These are phyloP conservation scores for Nematolebias whitei DNA, from an alignment of 2,113 vertebrate species.

Conservation along the genomic window DNA sequence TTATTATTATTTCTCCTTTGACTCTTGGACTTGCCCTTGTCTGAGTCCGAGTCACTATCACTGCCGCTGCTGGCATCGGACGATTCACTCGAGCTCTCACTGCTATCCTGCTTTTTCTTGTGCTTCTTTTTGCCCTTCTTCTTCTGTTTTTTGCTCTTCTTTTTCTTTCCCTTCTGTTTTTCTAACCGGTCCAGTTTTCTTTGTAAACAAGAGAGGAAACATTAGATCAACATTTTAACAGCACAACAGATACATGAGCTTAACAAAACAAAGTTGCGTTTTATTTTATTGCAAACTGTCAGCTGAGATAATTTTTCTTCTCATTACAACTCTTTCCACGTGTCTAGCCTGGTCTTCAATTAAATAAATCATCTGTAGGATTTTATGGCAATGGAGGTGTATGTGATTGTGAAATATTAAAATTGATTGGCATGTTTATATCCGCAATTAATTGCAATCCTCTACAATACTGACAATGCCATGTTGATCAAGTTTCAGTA, in stretches of 20 bases:
- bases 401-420: too few species aligned
- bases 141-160: slow-evolving; percentile 87
- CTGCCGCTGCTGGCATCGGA: slow-evolving; percentile 70
- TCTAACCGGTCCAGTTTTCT: slow-evolving; percentile 97
- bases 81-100: slow-evolving; percentile 73
- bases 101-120: slow-evolving; percentile 83
- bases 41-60: slow-evolving; percentile 81
- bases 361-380: too few species aligned
- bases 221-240: not conserved
- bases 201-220: slow-evolving; percentile 13
- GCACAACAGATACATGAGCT: not conserved
- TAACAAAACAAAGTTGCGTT: too few species aligned
- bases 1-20: slow-evolving; percentile 83
- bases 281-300: too few species aligned
- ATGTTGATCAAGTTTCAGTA: too few species aligned
- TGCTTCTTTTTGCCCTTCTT: slow-evolving; percentile 84
- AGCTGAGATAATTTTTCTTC: too few species aligned
- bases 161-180: slow-evolving; percentile 89
- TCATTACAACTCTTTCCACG: too few species aligned
- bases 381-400: too few species aligned
- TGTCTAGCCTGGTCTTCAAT: too few species aligned
- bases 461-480: too few species aligned
- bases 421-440: too few species aligned
- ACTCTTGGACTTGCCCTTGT: slow-evolving; percentile 72
- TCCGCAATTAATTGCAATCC: too few species aligned